phyloP scores from a whole-genome alignment of 2,888 invertebrate species.

The Tenthredo mesomela region DNA sequence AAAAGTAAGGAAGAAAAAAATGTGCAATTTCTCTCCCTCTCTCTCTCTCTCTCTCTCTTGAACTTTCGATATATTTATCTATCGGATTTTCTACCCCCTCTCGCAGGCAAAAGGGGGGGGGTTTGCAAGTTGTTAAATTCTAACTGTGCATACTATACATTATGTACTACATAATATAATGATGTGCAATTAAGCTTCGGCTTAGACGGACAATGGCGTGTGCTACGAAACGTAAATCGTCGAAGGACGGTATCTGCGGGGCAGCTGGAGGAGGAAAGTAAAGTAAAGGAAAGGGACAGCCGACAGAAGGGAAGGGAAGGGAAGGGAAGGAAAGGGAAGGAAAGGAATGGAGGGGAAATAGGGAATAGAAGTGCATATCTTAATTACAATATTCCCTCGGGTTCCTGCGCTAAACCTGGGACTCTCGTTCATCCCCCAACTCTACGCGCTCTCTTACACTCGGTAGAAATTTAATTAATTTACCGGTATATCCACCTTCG shows the following conservation, averaged over 20 bases:
- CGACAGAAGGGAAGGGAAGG: not conserved
- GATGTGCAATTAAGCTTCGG: conserved; percentile 32
- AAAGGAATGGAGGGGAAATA: not conserved
- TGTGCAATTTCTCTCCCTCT: not conserved
- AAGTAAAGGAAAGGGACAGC: not conserved
- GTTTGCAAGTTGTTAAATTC: not conserved
- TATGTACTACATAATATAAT: too few relatives aligned
- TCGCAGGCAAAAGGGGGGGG: not conserved
- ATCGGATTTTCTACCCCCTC: not conserved
- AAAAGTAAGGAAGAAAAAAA: too few relatives aligned
- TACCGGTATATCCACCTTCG: conserved; percentile 28
- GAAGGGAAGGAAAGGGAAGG: not conserved
- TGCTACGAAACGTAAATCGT: conserved; percentile 34
- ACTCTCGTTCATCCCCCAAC: conserved; percentile 57
- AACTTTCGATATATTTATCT: not conserved
- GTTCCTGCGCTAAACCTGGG: conserved; percentile 66
- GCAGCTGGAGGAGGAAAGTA: conserved; percentile 5
- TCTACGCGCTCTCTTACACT: conserved; percentile 31
- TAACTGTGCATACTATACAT: not conserved
- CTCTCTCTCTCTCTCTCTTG: not conserved
- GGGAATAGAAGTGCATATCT: conserved; percentile 72
- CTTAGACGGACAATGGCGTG: conserved; percentile 40
- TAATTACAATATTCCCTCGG: conserved; percentile 75
- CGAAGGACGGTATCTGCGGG: conserved; percentile 18
- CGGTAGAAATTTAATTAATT: conserved; percentile 47